Evolutionary conservation across 2,888 invertebrate genomes (phyloP).

Genomic region (Drosophila lacicola): DNA sequence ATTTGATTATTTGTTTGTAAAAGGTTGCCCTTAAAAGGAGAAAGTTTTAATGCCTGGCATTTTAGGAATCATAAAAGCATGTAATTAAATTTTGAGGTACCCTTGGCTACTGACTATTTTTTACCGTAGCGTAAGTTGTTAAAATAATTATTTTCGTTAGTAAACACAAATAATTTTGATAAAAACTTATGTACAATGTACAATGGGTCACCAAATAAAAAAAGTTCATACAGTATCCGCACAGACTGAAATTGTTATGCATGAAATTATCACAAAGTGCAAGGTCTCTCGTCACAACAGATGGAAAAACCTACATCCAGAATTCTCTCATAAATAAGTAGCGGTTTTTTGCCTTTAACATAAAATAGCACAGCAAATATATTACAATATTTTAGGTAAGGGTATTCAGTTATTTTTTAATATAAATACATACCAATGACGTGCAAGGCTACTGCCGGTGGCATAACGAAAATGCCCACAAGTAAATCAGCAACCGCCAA

Average conservation of each 20-base stretch:
- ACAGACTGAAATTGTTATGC: not conserved
- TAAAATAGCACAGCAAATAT: not conserved
- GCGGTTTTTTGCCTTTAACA: too few relatives aligned
- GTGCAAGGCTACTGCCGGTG: conserved; percentile 90
- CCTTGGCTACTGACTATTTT: conserved; percentile 30
- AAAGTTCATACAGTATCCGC: not conserved
- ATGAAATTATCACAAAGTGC: not conserved
- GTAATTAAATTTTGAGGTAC: conserved; percentile 33
- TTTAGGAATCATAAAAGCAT: conserved; percentile 50
- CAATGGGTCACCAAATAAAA: not conserved
- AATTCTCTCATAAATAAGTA: too few relatives aligned
- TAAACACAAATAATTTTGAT: conserved; percentile 7
- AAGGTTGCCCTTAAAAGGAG: conserved; percentile 20
- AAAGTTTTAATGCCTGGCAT: conserved; percentile 46
- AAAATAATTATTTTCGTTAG: conserved; percentile 19
- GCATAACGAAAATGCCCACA: conserved; percentile 97
- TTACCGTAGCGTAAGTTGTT: conserved; percentile 22
- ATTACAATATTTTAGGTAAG: not conserved
- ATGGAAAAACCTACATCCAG: too few relatives aligned
- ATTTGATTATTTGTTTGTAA: conserved; percentile 34
- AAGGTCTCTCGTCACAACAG: too few relatives aligned
- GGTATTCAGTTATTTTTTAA: too few relatives aligned
- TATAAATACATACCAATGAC: conserved; percentile 87
- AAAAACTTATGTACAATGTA: not conserved
- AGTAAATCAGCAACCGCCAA: conserved; percentile 96